phyloP scores from a whole-genome alignment of 2,113 vertebrate species.

The Ictidomys tridecemlineatus region DNA sequence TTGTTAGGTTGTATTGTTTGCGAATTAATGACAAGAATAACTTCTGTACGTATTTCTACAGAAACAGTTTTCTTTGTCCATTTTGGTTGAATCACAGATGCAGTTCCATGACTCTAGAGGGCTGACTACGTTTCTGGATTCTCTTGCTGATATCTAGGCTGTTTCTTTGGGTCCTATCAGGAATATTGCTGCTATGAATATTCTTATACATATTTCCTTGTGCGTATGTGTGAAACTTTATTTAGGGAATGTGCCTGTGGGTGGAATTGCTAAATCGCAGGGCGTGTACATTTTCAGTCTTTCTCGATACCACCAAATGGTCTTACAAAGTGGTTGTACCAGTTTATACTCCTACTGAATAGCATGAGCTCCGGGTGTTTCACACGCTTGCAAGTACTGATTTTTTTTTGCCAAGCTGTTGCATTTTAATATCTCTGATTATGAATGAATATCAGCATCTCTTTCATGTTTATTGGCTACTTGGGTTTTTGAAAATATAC shows the following conservation, averaged over 20 bases:
- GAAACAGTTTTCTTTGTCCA: not conserved
- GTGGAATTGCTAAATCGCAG: conserved; percentile 53
- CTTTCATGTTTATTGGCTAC: not conserved
- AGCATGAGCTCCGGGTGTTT: not conserved
- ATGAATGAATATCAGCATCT: conserved; percentile 8
- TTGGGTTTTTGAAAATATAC: not conserved
- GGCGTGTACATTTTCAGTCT: conserved; percentile 35
- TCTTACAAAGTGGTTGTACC: not conserved
- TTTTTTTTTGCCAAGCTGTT: not conserved
- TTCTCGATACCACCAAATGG: not conserved
- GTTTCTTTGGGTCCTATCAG: not conserved
- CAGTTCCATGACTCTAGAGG: not conserved
- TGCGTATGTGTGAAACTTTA: conserved; percentile 34
- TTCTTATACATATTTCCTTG: conserved; percentile 3
- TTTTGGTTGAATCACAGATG: not conserved
- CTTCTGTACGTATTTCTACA: not conserved
- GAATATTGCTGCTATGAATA: not conserved
- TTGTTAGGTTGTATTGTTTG: not conserved
- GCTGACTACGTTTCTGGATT: not conserved
- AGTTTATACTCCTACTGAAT: conserved; percentile 15
- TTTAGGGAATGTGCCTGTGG: conserved; percentile 24
- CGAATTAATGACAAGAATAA: not conserved
- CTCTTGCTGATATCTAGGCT: conserved; percentile 27
- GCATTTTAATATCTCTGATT: conserved; percentile 44
- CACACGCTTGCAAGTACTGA: not conserved